A percentile compares a stretch with the other conserved stretches of the same genome.
These are phyloP conservation scores for Pyrocoelia pectoralis DNA, from an alignment of 2,888 invertebrate species.

Conservation along the genomic window DNA sequence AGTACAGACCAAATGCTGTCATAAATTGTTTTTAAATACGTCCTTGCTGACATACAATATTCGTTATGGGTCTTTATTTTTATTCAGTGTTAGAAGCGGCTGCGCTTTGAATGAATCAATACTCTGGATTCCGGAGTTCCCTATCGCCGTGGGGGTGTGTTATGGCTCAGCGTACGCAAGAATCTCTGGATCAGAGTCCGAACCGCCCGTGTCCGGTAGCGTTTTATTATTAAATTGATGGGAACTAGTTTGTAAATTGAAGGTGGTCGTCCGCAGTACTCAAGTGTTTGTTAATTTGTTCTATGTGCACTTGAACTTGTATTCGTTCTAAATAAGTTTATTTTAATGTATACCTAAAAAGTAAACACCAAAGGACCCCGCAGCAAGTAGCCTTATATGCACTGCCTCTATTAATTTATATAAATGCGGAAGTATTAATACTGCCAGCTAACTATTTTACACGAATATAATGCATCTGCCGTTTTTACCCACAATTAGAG, in stretches of 20 bases:
- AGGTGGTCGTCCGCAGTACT: constrained; percentile 20
- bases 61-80: constrained; percentile 24
- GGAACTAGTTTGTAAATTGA: constrained; percentile 29
- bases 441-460: constrained; percentile 21
- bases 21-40: background rate
- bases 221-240: constrained; percentile 30
- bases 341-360: background rate
- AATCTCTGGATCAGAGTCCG: constrained; percentile 28
- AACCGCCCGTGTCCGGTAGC: constrained; percentile 28
- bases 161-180: constrained; percentile 36
- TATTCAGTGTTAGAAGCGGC: constrained; percentile 44
- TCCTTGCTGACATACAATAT: constrained; percentile 1
- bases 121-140: constrained; percentile 49
- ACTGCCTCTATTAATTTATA: constrained; percentile 15
- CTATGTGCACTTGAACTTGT: constrained; percentile 16
- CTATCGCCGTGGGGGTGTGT: constrained; percentile 54
- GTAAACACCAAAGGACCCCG: constrained; percentile 13
- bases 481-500: constrained; percentile 26
- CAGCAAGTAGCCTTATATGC: constrained; percentile 6
- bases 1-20: background rate
- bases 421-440: constrained; percentile 1
- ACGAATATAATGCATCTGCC: constrained; percentile 15
- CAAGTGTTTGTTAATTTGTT: constrained; percentile 12
- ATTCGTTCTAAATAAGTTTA: constrained; percentile 5
- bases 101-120: constrained; percentile 57